Percentiles rank a stretch among this genome's conserved stretches.
Evolutionary conservation across 35 echinoderm and acorn worm species (phyloP).

Genomic region (Patiria miniata): DNA sequence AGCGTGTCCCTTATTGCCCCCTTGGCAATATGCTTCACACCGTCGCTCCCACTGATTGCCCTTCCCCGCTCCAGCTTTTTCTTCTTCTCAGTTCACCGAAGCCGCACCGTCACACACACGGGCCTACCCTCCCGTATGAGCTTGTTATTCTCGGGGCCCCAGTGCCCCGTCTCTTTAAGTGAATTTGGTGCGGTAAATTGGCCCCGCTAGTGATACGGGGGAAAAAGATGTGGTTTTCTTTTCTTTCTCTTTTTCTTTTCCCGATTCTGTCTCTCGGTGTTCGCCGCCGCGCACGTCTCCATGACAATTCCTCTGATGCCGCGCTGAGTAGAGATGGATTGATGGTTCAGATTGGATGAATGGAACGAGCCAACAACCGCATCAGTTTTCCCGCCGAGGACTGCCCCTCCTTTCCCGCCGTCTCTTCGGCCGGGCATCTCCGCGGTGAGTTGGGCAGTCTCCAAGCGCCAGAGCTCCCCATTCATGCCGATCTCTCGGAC

Average conservation of each 20-base stretch:
- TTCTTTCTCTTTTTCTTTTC: too few relatives aligned
- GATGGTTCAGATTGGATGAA: too few relatives aligned
- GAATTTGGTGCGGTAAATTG: conserved; percentile 31
- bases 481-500: not conserved
- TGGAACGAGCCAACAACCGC: too few relatives aligned
- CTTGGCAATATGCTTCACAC: not conserved
- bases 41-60: not conserved
- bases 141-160: conserved; percentile 10
- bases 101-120: not conserved
- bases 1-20: conserved; percentile 3
- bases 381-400: too few relatives aligned
- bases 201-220: conserved; percentile 14
- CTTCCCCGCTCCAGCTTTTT: not conserved
- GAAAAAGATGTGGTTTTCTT: not conserved
- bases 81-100: conserved; percentile 1
- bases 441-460: not conserved
- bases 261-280: not conserved
- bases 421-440: not conserved
- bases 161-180: not conserved
- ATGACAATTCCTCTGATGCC: conserved; percentile 17
- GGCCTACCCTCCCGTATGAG: not conserved
- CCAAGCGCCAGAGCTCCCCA: not conserved
- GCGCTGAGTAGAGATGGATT: not conserved
- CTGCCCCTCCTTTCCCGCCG: not conserved
- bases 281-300: not conserved